A percentile compares a stretch with the other conserved stretches of the same genome.
Conservation (phyloP, 2,113 vertebrate genomes). For the Bambusicola thoracicus region DNA sequence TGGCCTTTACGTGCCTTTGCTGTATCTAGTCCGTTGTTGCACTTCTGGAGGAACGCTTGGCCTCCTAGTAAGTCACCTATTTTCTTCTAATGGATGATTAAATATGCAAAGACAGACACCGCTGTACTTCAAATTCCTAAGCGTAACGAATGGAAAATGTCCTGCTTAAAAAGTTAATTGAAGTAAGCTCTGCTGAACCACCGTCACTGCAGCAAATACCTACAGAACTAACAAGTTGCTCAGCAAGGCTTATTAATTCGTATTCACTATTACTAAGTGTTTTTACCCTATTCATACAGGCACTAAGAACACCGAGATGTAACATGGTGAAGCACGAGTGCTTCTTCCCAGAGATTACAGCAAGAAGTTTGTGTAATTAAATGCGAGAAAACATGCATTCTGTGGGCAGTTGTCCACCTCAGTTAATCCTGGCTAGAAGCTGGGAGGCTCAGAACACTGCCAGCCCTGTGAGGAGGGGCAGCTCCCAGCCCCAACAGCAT, state of each 20-base stretch:
- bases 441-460: not conserved
- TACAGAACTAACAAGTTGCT: not conserved
- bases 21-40: not conserved
- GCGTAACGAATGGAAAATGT: conserved; percentile 26
- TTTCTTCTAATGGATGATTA: conserved; percentile 26
- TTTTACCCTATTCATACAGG: conserved; percentile 10
- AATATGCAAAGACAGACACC: conserved; percentile 17
- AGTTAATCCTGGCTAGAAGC: not conserved
- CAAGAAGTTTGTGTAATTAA: not conserved
- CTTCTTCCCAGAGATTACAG: not conserved
- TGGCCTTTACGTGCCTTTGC: not conserved
- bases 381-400: not conserved
- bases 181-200: not conserved
- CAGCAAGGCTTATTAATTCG: conserved; percentile 34
- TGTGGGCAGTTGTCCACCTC: not conserved
- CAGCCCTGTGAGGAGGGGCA: not conserved
- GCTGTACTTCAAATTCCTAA: conserved; percentile 25
- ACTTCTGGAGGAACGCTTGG: not conserved
- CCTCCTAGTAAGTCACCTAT: not conserved
- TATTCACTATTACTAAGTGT: not conserved
- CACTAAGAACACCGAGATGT: not conserved
- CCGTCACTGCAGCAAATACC: not conserved
- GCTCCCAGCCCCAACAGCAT: not conserved
- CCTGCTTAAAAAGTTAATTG: conserved; percentile 46
- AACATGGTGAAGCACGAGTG: not conserved